Evolutionary conservation across 1,140 invertebrate genomes (phyloP).

Genomic region (Trissolcus basalis): DNA sequence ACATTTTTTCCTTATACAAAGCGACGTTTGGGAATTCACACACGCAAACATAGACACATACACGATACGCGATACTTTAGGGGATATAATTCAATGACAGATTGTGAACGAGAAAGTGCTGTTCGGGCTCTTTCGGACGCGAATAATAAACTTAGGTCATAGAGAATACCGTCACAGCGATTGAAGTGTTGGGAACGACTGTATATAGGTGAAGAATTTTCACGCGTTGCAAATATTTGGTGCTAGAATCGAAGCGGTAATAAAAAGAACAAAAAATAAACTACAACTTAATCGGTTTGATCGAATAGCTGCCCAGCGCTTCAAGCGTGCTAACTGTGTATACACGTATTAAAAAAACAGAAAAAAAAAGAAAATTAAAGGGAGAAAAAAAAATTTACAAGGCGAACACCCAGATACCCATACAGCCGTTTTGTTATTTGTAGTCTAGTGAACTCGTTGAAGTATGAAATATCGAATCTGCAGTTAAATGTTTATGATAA

Average conservation of each 20-base stretch:
- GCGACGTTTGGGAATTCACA: conserved; percentile 32
- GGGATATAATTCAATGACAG: neutral
- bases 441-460: conserved; percentile 60
- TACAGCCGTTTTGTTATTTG: conserved; percentile 69
- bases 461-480: conserved; percentile 69
- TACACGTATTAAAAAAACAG: conserved; percentile 33
- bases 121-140: too few relatives aligned
- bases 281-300: conserved; percentile 1
- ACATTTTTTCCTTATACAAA: conserved; percentile 38
- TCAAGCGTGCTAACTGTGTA: conserved; percentile 22
- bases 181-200: conserved; percentile 25
- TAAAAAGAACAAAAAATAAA: conserved; percentile 4
- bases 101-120: too few relatives aligned
- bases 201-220: conserved; percentile 15
- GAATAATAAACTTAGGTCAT: conserved; percentile 7
- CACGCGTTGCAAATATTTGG: conserved; percentile 12
- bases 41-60: conserved; percentile 19
- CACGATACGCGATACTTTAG: neutral
- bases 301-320: conserved; percentile 18
- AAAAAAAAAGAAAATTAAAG: conserved; percentile 8
- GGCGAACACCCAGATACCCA: conserved; percentile 36
- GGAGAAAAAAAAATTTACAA: conserved; percentile 3
- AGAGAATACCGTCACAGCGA: conserved; percentile 8
- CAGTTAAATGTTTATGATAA: conserved; percentile 75
- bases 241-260: conserved; percentile 16